These are phyloP conservation scores for Tragulus kanchil DNA, from an alignment of 2,113 vertebrate genomes.

Conservation along the genomic window DNA sequence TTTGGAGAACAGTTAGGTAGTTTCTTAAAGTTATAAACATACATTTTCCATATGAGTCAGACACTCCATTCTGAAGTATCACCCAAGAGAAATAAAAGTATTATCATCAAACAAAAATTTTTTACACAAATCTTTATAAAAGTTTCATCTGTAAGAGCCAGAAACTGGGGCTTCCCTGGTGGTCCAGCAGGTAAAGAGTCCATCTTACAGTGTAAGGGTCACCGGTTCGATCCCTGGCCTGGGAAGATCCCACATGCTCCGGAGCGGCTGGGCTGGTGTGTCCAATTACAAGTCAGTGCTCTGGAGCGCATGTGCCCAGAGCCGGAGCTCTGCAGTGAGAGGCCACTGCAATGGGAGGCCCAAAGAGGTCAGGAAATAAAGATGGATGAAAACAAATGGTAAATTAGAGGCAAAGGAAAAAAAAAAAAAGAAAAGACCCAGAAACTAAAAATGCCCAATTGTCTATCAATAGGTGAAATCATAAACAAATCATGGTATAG, in stretches of 20 bases:
- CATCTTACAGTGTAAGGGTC: too few relatives aligned
- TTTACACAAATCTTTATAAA: background rate
- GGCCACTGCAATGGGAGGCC: too few relatives aligned
- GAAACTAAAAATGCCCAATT: background rate
- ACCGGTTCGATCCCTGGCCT: too few relatives aligned
- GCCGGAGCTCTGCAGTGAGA: too few relatives aligned
- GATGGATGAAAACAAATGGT: too few relatives aligned
- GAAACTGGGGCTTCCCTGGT: background rate
- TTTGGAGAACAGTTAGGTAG: conserved; percentile 36
- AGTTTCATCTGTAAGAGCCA: background rate
- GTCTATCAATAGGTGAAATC: background rate
- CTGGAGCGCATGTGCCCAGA: too few relatives aligned
- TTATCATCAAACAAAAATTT: background rate
- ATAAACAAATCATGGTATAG: background rate
- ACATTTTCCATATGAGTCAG: background rate
- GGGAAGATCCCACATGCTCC: too few relatives aligned
- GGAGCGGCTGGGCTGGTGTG: too few relatives aligned
- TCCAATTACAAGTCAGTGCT: too few relatives aligned
- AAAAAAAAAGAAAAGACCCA: background rate
- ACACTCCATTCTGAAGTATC: background rate
- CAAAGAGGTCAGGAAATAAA: too few relatives aligned
- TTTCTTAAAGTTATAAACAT: conserved; percentile 43
- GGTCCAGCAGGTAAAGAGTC: too few relatives aligned
- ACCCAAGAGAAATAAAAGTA: background rate
- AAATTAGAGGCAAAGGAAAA: too few relatives aligned